Evolutionary conservation across 2,888 invertebrate genomes (phyloP).

Genomic region (Eristalinus sepulchralis): DNA sequence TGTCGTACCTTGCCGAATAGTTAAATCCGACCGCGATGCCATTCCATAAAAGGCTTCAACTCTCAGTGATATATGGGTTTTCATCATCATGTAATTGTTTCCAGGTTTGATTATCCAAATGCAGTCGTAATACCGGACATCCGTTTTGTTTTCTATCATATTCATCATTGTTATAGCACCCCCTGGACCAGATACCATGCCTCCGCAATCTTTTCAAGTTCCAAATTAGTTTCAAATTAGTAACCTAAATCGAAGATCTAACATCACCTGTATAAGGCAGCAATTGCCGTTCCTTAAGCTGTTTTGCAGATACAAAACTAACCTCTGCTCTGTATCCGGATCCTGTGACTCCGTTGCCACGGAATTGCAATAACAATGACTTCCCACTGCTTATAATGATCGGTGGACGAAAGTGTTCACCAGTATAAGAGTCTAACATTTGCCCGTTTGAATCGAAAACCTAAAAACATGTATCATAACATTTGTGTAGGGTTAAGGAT

Average conservation of each 20-base stretch:
- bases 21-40: slow-evolving; percentile 84
- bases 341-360: slow-evolving; percentile 86
- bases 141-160: slow-evolving; percentile 84
- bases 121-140: slow-evolving; percentile 85
- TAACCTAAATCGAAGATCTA: neutral
- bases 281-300: slow-evolving; percentile 77
- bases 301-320: slow-evolving; percentile 79
- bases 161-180: slow-evolving; percentile 90
- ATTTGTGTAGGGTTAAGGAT: neutral
- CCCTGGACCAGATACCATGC: slow-evolving; percentile 86
- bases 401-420: slow-evolving; percentile 86
- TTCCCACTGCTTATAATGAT: slow-evolving; percentile 85
- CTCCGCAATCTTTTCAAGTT: slow-evolving; percentile 84
- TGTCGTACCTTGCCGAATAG: slow-evolving; percentile 86
- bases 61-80: slow-evolving; percentile 85
- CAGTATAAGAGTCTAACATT: slow-evolving; percentile 85
- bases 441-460: slow-evolving; percentile 87
- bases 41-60: slow-evolving; percentile 84
- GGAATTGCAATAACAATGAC: slow-evolving; percentile 84
- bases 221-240: neutral
- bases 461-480: slow-evolving; percentile 77
- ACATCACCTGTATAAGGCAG: slow-evolving; percentile 78
- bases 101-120: slow-evolving; percentile 87
- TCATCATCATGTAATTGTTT: slow-evolving; percentile 84
- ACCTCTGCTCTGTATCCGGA: slow-evolving; percentile 86